Evolutionary conservation across 2,888 invertebrate genomes (phyloP), one percentile per base, ranked within the genome.

Genomic region (Steinernema carpocapsae): DNA sequence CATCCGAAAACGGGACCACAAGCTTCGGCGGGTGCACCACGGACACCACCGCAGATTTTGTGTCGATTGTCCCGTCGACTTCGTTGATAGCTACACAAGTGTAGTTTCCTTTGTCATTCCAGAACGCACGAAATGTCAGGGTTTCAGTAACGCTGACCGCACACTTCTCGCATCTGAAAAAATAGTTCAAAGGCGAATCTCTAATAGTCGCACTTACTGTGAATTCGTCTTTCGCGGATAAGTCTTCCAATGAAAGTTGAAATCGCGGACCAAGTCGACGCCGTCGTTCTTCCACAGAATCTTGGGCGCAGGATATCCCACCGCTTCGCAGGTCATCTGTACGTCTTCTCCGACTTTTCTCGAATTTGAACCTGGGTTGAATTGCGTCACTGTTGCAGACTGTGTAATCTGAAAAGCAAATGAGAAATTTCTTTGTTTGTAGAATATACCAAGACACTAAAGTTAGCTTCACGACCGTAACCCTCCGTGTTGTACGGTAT

Each of bases 31-130:
- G 81, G 71, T 86, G 86, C 4, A 80, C 73, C 10, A 87, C 80
- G n/a, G 80, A 80, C 6, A 79, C 48, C 0, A 51, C 48, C 4
- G 72, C 70, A 14, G 73, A 56, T 22, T 76, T 76, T 7, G 72
- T 43, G 6, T 75, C 70, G 1, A 73, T 59, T 19, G 73, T 42
- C 1, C 48, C 73, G 46, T 46, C 43, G 10, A 94, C 94, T 17
- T 91, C 91, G 89, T 95, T 95, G 88, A 92, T 92, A 19, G 95
- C 95, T 85, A 93, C 92, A 88, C 96, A 96, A 0, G 94, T 93
- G 89, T 95, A 96, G 89, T 95, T 95, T 32, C 95, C 95, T 84
- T 94, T 93, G 89, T 95, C 94, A 74, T 92, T 92, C 87, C 94
- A 92, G 3, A 92, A 93, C n/a, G 95, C 93, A 1, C 71, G 59